Evolutionary conservation across 2,113 vertebrate species (phyloP), one percentile per base, ranked within the genome.

Genomic region (Eidolon helvum): DNA sequence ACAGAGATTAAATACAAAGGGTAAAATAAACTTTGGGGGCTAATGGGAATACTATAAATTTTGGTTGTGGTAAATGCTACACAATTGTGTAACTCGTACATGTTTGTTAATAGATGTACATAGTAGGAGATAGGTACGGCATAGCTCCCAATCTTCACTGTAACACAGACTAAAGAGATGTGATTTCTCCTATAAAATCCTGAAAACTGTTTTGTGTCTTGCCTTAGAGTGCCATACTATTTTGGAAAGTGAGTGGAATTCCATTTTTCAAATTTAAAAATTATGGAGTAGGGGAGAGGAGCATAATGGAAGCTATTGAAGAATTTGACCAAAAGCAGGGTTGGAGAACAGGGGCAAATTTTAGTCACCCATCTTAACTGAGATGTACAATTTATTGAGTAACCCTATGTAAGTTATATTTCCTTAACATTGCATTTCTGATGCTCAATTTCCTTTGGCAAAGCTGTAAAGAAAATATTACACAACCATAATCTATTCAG

Each of bases 381-480:
- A 63, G 38, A 66, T 69, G 55, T 14, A 80, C 5, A n/a, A 83
- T 72, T 89, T 91, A 82, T 22, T 78, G 40, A 72, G 22, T 40
- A 40, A 83, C 16, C 6, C 86, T 45, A 65, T 24, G 0, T 30
- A 85, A 66, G 15, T 82, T 92, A 77, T 45, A 48, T 85, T 89
- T 53, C 33, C 26, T 85, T 78, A 85, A 48, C 9, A 63, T 11
- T 59, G 4, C 0, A 63, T 72, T 90, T 48, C 10, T 19, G 24
- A 84, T 63, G 48, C 5, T 78, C 55, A 10, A 6, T 78, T 96
- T 97, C 83, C 16, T 79, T 87, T 55, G 48, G 5, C 1, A 93
- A 94, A 96, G 35, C 26, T 30, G 3, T 18, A 61, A 95, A 86
- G 28, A 71, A 86, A 89, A 72, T 69, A 66, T 55, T 88, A 74